Percentiles rank a stretch among this genome's conserved stretches.
phyloP scores from a whole-genome alignment of 2,888 invertebrate genomes.

The Xestia sexstrigata region DNA sequence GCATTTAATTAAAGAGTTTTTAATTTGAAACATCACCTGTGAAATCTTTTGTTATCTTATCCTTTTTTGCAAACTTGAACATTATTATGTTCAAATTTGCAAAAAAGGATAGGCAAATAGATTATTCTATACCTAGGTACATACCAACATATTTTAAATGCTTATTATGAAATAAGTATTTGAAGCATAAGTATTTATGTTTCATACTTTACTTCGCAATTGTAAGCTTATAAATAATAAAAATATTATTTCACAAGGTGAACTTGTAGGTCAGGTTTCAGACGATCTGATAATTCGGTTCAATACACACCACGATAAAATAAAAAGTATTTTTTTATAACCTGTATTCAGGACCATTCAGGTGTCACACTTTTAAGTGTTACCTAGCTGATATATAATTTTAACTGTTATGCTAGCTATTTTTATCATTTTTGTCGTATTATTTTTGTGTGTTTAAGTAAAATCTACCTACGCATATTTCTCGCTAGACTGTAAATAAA shows the following conservation, averaged over 20 bases:
- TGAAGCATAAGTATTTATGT: neutral
- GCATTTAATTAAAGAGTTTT: constrained; percentile 15
- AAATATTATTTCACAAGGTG: constrained; percentile 1
- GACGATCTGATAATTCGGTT: neutral
- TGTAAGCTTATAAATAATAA: neutral
- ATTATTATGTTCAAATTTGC: neutral
- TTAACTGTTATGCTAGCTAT: neutral
- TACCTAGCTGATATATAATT: neutral
- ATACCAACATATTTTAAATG: neutral
- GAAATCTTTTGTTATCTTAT: no score
- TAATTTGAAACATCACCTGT: constrained; percentile 17
- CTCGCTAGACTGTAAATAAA: constrained; percentile 1
- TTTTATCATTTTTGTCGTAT: neutral
- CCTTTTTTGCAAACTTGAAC: neutral
- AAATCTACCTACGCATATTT: neutral
- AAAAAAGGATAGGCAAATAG: neutral
- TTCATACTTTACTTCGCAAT: neutral
- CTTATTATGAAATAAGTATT: neutral
- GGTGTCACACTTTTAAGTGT: neutral
- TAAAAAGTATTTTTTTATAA: constrained; percentile 1
- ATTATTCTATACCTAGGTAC: neutral
- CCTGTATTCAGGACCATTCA: constrained; percentile 4
- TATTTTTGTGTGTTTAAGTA: neutral
- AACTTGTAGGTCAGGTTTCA: constrained; percentile 16
- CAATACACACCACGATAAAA: constrained; percentile 10